These are phyloP conservation scores for Keiferia lycopersicella DNA, from an alignment of 2,888 invertebrate species.

Conservation along the genomic window DNA sequence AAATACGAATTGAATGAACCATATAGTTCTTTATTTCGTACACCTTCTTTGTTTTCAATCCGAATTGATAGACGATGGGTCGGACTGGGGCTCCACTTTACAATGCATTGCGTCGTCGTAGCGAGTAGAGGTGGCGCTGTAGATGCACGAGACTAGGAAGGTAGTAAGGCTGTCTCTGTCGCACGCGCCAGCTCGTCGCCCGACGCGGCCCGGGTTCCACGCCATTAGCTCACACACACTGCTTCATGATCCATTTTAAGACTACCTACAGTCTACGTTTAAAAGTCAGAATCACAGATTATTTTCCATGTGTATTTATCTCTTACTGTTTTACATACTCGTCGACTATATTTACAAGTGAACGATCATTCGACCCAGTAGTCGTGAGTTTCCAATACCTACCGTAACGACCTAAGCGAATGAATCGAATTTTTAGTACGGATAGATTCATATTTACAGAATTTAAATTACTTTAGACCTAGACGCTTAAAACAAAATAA, in stretches of 20 bases:
- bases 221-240: conserved; percentile 44
- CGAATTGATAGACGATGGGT: neutral
- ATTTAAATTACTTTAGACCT: conserved; percentile 77
- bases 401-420: conserved; percentile 72
- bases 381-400: conserved; percentile 72
- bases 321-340: conserved; percentile 59
- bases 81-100: neutral
- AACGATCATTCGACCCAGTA: conserved; percentile 72
- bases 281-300: conserved; percentile 82
- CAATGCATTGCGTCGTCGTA: neutral
- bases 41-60: neutral
- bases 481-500: conserved; percentile 80
- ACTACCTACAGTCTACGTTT: conserved; percentile 76
- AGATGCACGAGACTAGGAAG: neutral
- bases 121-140: conserved; percentile 2
- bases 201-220: neutral
- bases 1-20: neutral
- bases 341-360: conserved; percentile 66
- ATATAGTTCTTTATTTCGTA: conserved; percentile 1
- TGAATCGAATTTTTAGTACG: conserved; percentile 70
- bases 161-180: neutral
- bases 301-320: conserved; percentile 77
- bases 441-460: conserved; percentile 77
- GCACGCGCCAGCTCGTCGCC: neutral
- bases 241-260: conserved; percentile 54